A percentile compares a stretch with the other conserved stretches of the same genome.
Evolutionary conservation across 1,140 invertebrate species (phyloP).

Genomic region (Zaprionus camerounensis): DNA sequence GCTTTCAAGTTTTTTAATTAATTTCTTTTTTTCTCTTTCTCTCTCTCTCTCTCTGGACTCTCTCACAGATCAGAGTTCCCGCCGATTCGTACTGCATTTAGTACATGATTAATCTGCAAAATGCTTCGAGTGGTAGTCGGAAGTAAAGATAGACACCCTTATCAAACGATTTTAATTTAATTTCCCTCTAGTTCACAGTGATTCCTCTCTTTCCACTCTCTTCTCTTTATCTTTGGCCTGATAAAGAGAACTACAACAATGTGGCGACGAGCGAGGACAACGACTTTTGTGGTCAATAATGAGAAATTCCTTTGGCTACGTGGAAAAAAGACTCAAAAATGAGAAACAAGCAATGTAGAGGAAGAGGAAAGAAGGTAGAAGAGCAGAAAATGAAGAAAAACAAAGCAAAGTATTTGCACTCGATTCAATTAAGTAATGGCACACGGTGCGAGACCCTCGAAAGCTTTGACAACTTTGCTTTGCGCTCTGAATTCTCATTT

Average conservation of each 20-base stretch:
- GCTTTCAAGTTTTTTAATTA: conserved; percentile 70
- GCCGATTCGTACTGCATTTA: conserved; percentile 59
- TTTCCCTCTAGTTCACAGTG: conserved; percentile 33
- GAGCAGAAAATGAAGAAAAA: conserved; percentile 43
- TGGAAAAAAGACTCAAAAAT: conserved; percentile 35
- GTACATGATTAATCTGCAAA: conserved; percentile 63
- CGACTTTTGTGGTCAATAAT: conserved; percentile 80
- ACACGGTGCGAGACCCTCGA: conserved; percentile 21
- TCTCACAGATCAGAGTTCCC: conserved; percentile 17
- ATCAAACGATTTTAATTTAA: conserved; percentile 79
- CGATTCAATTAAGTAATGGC: conserved; percentile 78
- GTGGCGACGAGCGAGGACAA: conserved; percentile 46
- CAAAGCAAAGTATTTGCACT: conserved; percentile 73
- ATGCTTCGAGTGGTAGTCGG: conserved; percentile 47
- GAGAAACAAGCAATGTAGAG: neutral
- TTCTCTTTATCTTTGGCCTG: conserved; percentile 7
- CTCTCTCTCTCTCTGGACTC: neutral
- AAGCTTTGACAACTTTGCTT: conserved; percentile 44
- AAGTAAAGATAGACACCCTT: conserved; percentile 34
- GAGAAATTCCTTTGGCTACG: conserved; percentile 75
- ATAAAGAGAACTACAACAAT: conserved; percentile 56
- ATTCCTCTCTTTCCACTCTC: neutral
- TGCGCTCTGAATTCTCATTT: conserved; percentile 63
- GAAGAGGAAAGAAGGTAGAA: neutral
- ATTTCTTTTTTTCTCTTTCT: conserved; percentile 41